Evolutionary conservation across 2,113 vertebrate species (phyloP).

Genomic region (Osmerus eperlanus): DNA sequence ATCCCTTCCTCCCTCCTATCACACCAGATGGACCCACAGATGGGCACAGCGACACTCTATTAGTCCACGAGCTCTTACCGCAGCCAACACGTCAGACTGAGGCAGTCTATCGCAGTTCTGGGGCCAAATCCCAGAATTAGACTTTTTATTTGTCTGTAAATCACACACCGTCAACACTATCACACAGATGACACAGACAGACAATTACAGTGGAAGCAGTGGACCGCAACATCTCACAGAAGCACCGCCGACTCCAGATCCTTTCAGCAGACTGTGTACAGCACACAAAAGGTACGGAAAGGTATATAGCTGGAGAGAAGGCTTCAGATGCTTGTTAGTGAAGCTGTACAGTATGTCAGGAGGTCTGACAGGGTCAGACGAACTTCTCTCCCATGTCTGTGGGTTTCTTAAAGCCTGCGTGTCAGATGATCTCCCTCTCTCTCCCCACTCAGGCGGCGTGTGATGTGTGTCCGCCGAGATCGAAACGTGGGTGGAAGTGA

Average conservation of each 20-base stretch:
- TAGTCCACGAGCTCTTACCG: conserved; percentile 50
- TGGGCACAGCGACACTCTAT: conserved; percentile 62
- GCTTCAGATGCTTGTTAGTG: conserved; percentile 48
- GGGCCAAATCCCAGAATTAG: conserved; percentile 55
- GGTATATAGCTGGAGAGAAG: conserved; percentile 3
- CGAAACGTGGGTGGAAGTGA: conserved; percentile 22
- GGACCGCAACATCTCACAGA: background rate
- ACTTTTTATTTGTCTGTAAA: conserved; percentile 53
- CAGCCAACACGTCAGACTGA: conserved; percentile 53
- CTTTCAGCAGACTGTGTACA: background rate
- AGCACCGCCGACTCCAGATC: conserved; percentile 39
- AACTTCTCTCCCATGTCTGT: conserved; percentile 34
- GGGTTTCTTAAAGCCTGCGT: conserved; percentile 32
- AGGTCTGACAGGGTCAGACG: conserved; percentile 49
- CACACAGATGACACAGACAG: conserved; percentile 33
- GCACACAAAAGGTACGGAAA: conserved; percentile 23
- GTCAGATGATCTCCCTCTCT: conserved; percentile 37
- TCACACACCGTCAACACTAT: conserved; percentile 35
- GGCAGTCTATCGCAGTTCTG: conserved; percentile 52
- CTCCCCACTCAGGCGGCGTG: conserved; percentile 14
- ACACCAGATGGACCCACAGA: conserved; percentile 74
- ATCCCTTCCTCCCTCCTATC: conserved; percentile 31
- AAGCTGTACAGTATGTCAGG: conserved; percentile 34
- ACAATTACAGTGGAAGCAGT: conserved; percentile 51
- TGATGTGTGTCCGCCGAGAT: conserved; percentile 29